Percentiles rank a stretch among this genome's conserved stretches.
Evolutionary conservation across 35 echinoderm and acorn worm species (phyloP).

Genomic region (Ophiothrix spiculata): DNA sequence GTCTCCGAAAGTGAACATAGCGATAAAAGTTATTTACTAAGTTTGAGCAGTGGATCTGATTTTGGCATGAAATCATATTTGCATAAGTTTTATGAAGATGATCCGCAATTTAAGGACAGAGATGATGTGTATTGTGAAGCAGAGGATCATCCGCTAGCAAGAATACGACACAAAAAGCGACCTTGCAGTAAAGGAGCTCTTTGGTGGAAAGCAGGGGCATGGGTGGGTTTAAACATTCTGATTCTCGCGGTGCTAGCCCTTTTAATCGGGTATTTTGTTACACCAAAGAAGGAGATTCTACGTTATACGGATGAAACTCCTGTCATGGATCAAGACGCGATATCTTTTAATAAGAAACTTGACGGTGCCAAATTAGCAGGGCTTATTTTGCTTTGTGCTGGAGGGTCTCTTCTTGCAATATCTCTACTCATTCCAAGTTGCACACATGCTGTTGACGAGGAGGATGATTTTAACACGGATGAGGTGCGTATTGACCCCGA

Average conservation of each 20-base stretch:
- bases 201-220: constrained; percentile 98
- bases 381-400: constrained; percentile 80
- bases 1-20: constrained; percentile 92
- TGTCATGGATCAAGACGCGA: constrained; percentile 75
- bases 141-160: constrained; percentile 43
- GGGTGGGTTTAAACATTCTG: constrained; percentile 89
- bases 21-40: constrained; percentile 49
- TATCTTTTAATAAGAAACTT: constrained; percentile 74
- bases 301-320: constrained; percentile 61
- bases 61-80: constrained; percentile 90
- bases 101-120: constrained; percentile 47
- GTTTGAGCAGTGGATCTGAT: constrained; percentile 62
- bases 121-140: constrained; percentile 52
- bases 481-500: constrained; percentile 71
- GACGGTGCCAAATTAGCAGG: constrained; percentile 82
- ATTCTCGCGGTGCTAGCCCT: constrained; percentile 72
- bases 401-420: constrained; percentile 78
- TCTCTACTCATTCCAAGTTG: constrained; percentile 80
- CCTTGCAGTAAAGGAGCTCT: constrained; percentile 44
- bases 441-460: constrained; percentile 36
- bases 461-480: constrained; percentile 39
- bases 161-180: constrained; percentile 14
- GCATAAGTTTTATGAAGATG: constrained; percentile 97
- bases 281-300: constrained; percentile 58
- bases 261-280: constrained; percentile 75